Conservation (phyloP, 2,888 invertebrate genomes). For the Nemurella pictetii region DNA sequence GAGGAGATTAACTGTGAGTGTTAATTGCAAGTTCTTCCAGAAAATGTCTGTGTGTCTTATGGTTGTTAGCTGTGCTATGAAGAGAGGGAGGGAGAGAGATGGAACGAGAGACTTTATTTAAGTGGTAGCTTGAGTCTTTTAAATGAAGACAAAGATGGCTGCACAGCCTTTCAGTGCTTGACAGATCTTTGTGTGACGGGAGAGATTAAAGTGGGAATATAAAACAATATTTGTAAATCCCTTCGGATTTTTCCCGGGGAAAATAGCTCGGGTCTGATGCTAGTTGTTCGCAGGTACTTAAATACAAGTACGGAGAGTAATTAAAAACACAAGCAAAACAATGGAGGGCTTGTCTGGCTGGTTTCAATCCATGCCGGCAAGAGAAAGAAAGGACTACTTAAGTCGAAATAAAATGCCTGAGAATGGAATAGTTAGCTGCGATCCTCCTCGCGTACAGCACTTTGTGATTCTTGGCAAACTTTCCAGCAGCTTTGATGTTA, state of each 20-base stretch:
- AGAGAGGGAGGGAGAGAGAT: not conserved
- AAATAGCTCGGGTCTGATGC: not conserved
- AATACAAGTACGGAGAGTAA: not conserved
- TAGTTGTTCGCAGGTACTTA: not conserved
- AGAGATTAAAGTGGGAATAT: slow-evolving; percentile 1
- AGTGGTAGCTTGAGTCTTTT: not conserved
- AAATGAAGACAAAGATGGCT: slow-evolving; percentile 11
- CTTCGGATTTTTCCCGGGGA: not conserved
- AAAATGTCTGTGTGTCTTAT: not conserved
- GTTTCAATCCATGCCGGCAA: not conserved
- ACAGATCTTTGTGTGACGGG: not conserved
- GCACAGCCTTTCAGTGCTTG: not conserved
- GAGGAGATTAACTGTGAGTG: not conserved
- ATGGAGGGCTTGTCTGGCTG: not conserved
- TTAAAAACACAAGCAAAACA: not conserved
- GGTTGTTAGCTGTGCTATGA: not conserved
- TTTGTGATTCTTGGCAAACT: not conserved
- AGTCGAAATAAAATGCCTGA: not conserved
- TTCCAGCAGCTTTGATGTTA: not conserved
- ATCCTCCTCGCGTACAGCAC: not conserved
- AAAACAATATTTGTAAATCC: slow-evolving; percentile 19
- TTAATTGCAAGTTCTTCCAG: not conserved
- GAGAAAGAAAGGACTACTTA: not conserved
- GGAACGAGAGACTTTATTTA: not conserved
- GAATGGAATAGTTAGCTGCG: not conserved